These are phyloP conservation scores for Remorina albescens DNA, from an alignment of 2,797 vertebrate species.

Conservation along the genomic window DNA sequence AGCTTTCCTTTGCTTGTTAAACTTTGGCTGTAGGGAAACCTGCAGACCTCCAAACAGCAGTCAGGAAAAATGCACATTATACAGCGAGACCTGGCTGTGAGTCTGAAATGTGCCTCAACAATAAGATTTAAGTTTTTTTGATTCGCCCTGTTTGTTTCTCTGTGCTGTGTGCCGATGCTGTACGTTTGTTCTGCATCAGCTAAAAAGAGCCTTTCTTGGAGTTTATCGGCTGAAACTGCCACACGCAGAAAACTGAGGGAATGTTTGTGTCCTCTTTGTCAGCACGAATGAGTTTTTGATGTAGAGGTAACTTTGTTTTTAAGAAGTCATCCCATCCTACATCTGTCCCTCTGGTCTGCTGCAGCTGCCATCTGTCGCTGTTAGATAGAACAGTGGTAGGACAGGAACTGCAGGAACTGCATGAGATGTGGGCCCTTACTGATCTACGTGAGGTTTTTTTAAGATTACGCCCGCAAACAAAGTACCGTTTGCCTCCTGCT, in stretches of 20 bases:
- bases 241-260: too few relatives aligned
- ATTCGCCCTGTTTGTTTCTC: not conserved
- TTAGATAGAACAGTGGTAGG: too few relatives aligned
- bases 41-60: not conserved
- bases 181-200: slow-evolving; percentile 9
- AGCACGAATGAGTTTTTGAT: not conserved
- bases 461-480: not conserved
- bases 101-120: not conserved
- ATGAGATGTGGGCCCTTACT: too few relatives aligned
- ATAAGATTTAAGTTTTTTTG: not conserved
- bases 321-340: slow-evolving; percentile 2
- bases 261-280: not conserved
- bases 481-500: too few relatives aligned
- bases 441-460: too few relatives aligned
- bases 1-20: not conserved
- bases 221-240: slow-evolving; percentile 5
- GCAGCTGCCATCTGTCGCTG: slow-evolving; percentile 2
- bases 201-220: not conserved
- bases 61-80: not conserved
- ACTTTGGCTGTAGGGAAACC: not conserved
- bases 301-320: not conserved
- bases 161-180: not conserved
- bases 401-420: too few relatives aligned
- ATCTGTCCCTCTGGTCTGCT: slow-evolving; percentile 12
- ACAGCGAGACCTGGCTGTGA: not conserved